These are phyloP conservation scores for Zhengitettix transpicula DNA, from an alignment of 2,888 invertebrate species.

Conservation along the genomic window DNA sequence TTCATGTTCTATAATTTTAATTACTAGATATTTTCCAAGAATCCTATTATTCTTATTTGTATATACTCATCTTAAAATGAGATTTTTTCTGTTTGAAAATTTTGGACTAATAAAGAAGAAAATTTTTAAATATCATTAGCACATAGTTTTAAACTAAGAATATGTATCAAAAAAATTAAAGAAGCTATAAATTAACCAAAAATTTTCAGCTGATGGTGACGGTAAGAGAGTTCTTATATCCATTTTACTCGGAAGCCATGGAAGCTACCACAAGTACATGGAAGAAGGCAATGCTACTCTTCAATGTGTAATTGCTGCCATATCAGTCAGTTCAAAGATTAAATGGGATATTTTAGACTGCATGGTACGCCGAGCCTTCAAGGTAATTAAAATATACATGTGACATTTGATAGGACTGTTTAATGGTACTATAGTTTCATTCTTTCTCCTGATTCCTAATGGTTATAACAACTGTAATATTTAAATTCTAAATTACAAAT, in stretches of 20 bases:
- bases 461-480: no score
- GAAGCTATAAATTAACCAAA: no score
- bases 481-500: no score
- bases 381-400: slow-evolving; percentile 25
- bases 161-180: no score
- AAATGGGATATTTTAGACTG: slow-evolving; percentile 91
- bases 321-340: slow-evolving; percentile 81
- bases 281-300: slow-evolving; percentile 36
- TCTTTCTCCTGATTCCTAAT: slow-evolving; percentile 1
- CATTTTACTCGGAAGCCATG: slow-evolving; percentile 71
- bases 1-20: no score
- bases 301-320: slow-evolving; percentile 71
- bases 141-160: no score
- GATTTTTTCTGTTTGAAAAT: no score
- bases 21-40: no score
- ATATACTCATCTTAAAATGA: no score
- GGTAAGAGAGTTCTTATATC: slow-evolving; percentile 78
- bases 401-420: not conserved
- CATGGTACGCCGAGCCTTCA: slow-evolving; percentile 79
- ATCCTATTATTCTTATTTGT: no score
- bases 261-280: slow-evolving; percentile 51
- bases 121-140: no score
- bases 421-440: not conserved
- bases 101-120: no score
- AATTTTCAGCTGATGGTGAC: slow-evolving; percentile 37